These are phyloP conservation scores for Merodon equestris DNA, from an alignment of 2,888 invertebrate species.

Conservation along the genomic window DNA sequence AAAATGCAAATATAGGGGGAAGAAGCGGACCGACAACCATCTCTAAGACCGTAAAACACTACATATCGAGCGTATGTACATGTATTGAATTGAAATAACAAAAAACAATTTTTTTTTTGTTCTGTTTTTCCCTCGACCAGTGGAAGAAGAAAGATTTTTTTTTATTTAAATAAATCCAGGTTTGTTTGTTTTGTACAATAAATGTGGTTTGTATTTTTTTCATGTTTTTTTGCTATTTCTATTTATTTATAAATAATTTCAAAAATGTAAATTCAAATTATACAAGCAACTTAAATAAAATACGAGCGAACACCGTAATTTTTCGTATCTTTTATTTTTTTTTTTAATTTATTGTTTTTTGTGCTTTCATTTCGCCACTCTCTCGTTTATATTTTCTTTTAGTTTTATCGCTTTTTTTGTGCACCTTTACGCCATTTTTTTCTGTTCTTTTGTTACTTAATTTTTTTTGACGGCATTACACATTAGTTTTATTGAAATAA, in stretches of 20 bases:
- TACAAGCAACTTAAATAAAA: slow-evolving; percentile 50
- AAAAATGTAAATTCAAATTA: slow-evolving; percentile 52
- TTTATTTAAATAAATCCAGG: slow-evolving; percentile 56
- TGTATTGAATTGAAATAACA: slow-evolving; percentile 6
- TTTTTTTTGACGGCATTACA: slow-evolving; percentile 7
- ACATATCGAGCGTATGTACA: too few species aligned
- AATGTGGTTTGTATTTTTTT: slow-evolving; percentile 38
- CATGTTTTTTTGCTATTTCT: slow-evolving; percentile 18
- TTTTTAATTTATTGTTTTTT: background rate
- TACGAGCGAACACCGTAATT: slow-evolving; percentile 57
- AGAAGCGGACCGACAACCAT: slow-evolving; percentile 55
- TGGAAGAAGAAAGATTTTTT: slow-evolving; percentile 44
- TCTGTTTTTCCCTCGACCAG: slow-evolving; percentile 34
- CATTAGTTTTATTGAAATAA: slow-evolving; percentile 34
- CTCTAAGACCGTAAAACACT: background rate
- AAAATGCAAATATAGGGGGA: slow-evolving; percentile 35
- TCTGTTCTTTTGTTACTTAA: background rate
- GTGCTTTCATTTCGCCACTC: background rate
- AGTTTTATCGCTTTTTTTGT: too few species aligned
- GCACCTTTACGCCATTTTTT: too few species aligned
- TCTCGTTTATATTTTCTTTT: background rate
- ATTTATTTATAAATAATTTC: slow-evolving; percentile 53
- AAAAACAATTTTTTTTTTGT: slow-evolving; percentile 45
- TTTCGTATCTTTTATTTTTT: slow-evolving; percentile 1
- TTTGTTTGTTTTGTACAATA: slow-evolving; percentile 63